Evolutionary conservation across 2,797 vertebrate species (phyloP).

Genomic region (Arctocebus calabarensis): DNA sequence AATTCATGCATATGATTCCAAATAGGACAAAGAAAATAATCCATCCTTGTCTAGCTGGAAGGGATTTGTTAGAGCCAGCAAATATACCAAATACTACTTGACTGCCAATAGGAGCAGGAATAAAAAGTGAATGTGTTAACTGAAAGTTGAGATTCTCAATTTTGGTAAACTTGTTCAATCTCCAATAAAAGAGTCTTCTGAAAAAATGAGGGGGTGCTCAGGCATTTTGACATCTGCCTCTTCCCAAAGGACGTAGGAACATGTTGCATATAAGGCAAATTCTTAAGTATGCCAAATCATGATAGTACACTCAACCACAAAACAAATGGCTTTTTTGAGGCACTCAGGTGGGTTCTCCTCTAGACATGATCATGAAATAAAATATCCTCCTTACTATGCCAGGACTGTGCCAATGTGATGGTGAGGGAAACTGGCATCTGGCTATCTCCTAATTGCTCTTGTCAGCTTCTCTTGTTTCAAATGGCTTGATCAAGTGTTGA

Average conservation of each 20-base stretch:
- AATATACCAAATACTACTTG: constrained; percentile 42
- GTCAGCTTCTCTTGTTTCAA: not conserved
- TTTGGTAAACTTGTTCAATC: not conserved
- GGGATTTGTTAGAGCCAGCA: constrained; percentile 11
- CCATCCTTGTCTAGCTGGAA: constrained; percentile 48
- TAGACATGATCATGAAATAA: not conserved
- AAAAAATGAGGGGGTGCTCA: not conserved
- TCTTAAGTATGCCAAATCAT: not conserved
- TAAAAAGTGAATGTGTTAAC: constrained; percentile 36
- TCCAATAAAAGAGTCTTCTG: not conserved
- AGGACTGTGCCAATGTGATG: not conserved
- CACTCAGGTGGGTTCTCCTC: not conserved
- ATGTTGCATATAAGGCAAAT: not conserved
- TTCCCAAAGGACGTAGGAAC: not conserved
- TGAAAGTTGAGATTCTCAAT: constrained; percentile 9
- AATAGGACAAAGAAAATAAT: constrained; percentile 63
- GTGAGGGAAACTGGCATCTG: not conserved
- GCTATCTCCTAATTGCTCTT: not conserved
- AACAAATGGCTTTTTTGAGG: not conserved
- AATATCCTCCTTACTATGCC: not conserved
- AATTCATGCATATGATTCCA: constrained; percentile 57
- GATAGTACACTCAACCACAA: not conserved
- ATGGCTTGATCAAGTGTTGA: not conserved
- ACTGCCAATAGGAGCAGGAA: constrained; percentile 15
- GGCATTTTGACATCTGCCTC: not conserved